Conservation (phyloP, 1,140 invertebrate species). For the Archivesica marissinica region DNA sequence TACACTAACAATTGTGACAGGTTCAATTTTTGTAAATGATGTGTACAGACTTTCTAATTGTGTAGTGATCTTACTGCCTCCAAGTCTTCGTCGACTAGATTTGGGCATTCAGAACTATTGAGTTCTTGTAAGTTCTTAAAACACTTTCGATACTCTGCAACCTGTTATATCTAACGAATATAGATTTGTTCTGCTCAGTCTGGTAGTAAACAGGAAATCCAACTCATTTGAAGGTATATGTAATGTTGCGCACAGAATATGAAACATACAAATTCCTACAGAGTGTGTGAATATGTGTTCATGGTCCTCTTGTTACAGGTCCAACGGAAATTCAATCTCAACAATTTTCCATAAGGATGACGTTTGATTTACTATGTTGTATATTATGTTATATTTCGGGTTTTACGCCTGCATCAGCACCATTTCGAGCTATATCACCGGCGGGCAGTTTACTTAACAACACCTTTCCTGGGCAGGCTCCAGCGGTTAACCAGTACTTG, state of each 20-base stretch:
- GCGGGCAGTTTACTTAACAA: no score
- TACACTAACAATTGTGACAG: background rate
- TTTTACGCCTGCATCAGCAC: no score
- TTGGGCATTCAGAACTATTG: background rate
- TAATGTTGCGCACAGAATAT: background rate
- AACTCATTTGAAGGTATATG: background rate
- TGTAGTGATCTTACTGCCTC: background rate
- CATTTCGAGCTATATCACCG: no score
- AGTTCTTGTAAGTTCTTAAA: background rate
- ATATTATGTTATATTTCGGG: no score
- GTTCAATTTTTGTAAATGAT: background rate
- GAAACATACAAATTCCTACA: no score
- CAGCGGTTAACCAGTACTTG: no score
- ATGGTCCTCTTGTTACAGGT: no score
- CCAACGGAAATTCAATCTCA: no score
- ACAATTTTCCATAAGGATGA: no score
- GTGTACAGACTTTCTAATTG: background rate
- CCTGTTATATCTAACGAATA: background rate
- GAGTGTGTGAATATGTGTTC: no score
- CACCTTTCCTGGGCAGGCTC: no score
- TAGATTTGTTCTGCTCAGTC: background rate
- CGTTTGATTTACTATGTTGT: no score
- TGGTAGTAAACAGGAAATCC: background rate
- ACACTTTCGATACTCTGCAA: background rate
- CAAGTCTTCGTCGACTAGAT: background rate